phyloP scores from a whole-genome alignment of 2,113 vertebrate species.

The Corythornis vintsioides region DNA sequence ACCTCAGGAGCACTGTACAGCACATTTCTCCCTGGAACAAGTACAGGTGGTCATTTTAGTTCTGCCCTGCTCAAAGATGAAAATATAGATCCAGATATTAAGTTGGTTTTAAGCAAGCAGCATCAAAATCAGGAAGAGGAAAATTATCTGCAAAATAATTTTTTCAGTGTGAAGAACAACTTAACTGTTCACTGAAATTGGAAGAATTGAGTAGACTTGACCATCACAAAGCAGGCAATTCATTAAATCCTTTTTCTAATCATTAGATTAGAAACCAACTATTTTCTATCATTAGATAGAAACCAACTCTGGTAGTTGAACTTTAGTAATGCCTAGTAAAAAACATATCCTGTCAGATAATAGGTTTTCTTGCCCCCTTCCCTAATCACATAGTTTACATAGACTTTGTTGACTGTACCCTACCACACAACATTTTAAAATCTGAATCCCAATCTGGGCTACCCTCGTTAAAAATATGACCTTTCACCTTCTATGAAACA shows the following conservation, averaged over 20 bases:
- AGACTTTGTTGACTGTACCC: conserved; percentile 19
- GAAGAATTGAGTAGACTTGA: background rate
- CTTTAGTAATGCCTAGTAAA: background rate
- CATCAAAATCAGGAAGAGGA: background rate
- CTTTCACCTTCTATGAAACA: conserved; percentile 68
- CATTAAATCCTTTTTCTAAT: background rate
- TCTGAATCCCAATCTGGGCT: conserved; percentile 28
- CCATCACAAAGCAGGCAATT: background rate
- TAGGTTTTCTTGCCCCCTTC: background rate
- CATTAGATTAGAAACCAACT: background rate
- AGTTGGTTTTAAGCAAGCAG: background rate
- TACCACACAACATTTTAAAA: conserved; percentile 14
- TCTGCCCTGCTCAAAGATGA: background rate
- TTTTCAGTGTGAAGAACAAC: background rate
- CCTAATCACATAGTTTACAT: background rate
- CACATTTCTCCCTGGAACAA: background rate
- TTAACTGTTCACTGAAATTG: background rate
- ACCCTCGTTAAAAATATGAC: conserved; percentile 72
- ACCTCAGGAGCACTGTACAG: background rate
- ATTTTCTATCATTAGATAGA: no score
- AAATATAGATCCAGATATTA: background rate
- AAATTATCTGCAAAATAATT: background rate
- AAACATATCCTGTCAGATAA: background rate
- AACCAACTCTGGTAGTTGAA: background rate
- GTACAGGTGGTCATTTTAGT: background rate